These are phyloP conservation scores for Vanacampus margaritifer DNA, from an alignment of 2,113 vertebrate species.

Conservation along the genomic window DNA sequence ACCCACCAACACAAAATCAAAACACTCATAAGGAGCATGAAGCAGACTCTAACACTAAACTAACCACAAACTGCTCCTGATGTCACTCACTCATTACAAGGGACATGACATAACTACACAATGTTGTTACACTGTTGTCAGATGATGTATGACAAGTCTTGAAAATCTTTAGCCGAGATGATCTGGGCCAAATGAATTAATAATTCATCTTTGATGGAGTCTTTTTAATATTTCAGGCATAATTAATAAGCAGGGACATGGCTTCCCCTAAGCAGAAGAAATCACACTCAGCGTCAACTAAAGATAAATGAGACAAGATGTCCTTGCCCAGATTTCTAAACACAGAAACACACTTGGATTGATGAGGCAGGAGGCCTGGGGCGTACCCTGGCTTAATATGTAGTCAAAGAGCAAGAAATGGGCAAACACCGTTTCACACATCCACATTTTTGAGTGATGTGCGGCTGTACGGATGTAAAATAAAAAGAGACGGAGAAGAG, in stretches of 20 bases:
- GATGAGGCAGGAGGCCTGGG: conserved; percentile 34
- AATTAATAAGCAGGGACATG: conserved; percentile 70
- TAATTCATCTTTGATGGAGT: conserved; percentile 75
- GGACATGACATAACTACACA: not conserved
- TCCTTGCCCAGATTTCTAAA: conserved; percentile 15
- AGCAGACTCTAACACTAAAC: too few relatives aligned
- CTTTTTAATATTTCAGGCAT: conserved; percentile 75
- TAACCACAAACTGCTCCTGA: too few relatives aligned
- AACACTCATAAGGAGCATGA: too few relatives aligned
- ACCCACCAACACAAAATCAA: too few relatives aligned
- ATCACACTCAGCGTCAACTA: conserved; percentile 60
- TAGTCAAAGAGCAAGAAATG: conserved; percentile 45
- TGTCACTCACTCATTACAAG: conserved; percentile 38
- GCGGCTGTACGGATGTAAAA: conserved; percentile 22
- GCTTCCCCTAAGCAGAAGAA: conserved; percentile 54
- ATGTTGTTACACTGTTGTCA: conserved; percentile 31
- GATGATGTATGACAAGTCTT: conserved; percentile 64
- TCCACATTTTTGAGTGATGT: conserved; percentile 37
- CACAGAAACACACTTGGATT: conserved; percentile 11
- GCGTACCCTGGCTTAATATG: conserved; percentile 37
- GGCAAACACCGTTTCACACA: conserved; percentile 21
- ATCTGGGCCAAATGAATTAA: conserved; percentile 69
- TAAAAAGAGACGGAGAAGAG: conserved; percentile 29
- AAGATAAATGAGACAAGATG: conserved; percentile 55
- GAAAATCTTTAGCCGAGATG: conserved; percentile 68